Base-by-base conservation (phyloP, 2,888 invertebrate species). In the Drosophila fulvimacula region DNA sequence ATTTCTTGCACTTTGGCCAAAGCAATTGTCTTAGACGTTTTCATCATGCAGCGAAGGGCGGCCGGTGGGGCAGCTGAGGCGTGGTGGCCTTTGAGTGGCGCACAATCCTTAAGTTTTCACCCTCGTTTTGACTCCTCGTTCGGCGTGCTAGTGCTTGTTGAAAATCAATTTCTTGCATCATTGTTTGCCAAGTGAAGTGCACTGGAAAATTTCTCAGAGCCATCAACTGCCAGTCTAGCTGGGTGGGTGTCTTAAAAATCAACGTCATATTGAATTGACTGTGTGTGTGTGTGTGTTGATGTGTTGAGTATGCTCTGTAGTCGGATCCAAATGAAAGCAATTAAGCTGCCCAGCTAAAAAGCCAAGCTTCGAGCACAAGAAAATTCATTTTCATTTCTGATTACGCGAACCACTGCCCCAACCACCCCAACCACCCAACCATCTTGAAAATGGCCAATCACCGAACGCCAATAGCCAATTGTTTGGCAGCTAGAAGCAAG, bases 171-270 rank as follows among this genome's bases (percentile, higher is more conserved):
- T 90, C 89, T 89, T 90, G 88, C 89, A 90, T 90, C 90, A 90
- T 90, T 90, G 90, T 90, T 90, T 90, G 90, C 84, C 84, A 86
- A 90, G 90, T 90, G 90, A 90, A 90, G 90, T 90, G 90, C 90
- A 86, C 90, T 90, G 90, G 88, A 90, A 90, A 90, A 90, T 90
- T 82, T 76, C 80, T 82, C 69, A 73, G 49, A 83, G 72, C 87
- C 87, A 83, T 69, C 85, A 79, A 69, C 56, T 67, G 62, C 73
- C 70, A 59, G 67, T 15, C 19, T 30, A 7, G 49, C 32, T 19
- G 27, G 17, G 30, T 6, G 46, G 58, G 73, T 55, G 69, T 69
- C 75, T 84, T 76, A 69, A 89, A 87, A 89, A 86, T 86, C 87
- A 87, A 81, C 87, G 87, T 83, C 88, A 88, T 86, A 86, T 88